Percentiles rank a stretch among this genome's conserved stretches.
Evolutionary conservation across 2,797 vertebrate species (phyloP).

Genomic region (Onychomys leucogaster): DNA sequence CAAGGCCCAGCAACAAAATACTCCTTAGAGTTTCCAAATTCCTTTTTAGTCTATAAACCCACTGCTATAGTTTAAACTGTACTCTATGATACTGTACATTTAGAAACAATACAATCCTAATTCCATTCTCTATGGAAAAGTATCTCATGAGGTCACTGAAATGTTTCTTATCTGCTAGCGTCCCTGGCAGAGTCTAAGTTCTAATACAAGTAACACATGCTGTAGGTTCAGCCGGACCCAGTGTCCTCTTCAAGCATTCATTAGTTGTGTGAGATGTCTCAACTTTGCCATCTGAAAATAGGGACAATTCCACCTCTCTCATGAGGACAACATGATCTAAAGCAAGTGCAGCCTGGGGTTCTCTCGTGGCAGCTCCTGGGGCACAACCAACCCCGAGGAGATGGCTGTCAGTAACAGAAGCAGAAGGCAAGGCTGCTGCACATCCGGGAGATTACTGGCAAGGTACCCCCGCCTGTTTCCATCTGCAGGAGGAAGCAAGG

Average conservation of each 20-base stretch:
- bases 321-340: slow-evolving; percentile 6
- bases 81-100: background rate
- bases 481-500: background rate
- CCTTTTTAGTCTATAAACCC: slow-evolving; percentile 48
- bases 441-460: background rate
- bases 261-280: slow-evolving; percentile 45
- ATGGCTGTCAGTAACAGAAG: background rate
- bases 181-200: background rate
- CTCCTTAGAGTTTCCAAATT: slow-evolving; percentile 23
- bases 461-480: background rate
- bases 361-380: slow-evolving; percentile 14
- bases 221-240: slow-evolving; percentile 32
- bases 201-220: slow-evolving; percentile 35
- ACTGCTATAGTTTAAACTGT: slow-evolving; percentile 42
- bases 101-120: slow-evolving; percentile 48
- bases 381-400: background rate
- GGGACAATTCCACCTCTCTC: slow-evolving; percentile 40
- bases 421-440: slow-evolving; percentile 25
- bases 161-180: slow-evolving; percentile 56
- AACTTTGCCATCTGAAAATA: slow-evolving; percentile 49
- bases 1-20: background rate
- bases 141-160: slow-evolving; percentile 45
- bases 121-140: slow-evolving; percentile 46
- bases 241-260: slow-evolving; percentile 45
- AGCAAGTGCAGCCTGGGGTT: background rate